phyloP scores from a whole-genome alignment of 2,888 invertebrate species.

The Phyllotreta striolata region DNA sequence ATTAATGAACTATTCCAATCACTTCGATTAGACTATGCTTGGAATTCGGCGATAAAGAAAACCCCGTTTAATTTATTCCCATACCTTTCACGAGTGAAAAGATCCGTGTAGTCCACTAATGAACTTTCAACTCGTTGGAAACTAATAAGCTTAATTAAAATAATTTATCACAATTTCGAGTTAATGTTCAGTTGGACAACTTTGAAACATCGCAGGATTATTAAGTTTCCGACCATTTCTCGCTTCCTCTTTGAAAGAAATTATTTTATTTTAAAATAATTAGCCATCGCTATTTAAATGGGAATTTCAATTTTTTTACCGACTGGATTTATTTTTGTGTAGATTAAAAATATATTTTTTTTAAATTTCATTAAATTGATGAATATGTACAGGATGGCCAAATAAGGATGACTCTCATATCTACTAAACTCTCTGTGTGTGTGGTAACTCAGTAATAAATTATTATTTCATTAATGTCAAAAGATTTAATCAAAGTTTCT shows the following conservation, averaged over 20 bases:
- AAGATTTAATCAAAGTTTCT: too few species aligned
- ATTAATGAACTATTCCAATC: slow-evolving; percentile 43
- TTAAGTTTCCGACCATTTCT: slow-evolving; percentile 24
- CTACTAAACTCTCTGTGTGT: too few species aligned
- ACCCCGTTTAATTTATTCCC: slow-evolving; percentile 45
- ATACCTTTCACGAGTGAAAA: slow-evolving; percentile 46
- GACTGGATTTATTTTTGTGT: too few species aligned
- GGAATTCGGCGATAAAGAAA: slow-evolving; percentile 41
- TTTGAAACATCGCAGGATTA: slow-evolving; percentile 28
- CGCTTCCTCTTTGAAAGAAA: slow-evolving; percentile 21
- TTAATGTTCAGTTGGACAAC: slow-evolving; percentile 19
- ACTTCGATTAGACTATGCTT: slow-evolving; percentile 35
- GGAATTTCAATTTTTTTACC: too few species aligned
- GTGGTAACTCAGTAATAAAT: too few species aligned
- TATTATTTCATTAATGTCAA: too few species aligned
- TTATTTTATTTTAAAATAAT: slow-evolving; percentile 8
- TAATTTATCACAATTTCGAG: slow-evolving; percentile 25
- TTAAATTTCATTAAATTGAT: too few species aligned
- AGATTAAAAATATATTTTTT: too few species aligned
- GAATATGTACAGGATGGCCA: too few species aligned
- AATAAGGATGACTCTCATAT: too few species aligned
- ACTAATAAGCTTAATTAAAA: slow-evolving; percentile 26
- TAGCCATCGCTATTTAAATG: background rate
- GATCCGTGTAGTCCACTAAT: slow-evolving; percentile 51
- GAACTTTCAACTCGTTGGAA: slow-evolving; percentile 39